Percentiles rank a stretch among this genome's conserved stretches.
These are phyloP conservation scores for Calidris pugnax DNA, from an alignment of 2,113 vertebrate genomes.

Conservation along the genomic window DNA sequence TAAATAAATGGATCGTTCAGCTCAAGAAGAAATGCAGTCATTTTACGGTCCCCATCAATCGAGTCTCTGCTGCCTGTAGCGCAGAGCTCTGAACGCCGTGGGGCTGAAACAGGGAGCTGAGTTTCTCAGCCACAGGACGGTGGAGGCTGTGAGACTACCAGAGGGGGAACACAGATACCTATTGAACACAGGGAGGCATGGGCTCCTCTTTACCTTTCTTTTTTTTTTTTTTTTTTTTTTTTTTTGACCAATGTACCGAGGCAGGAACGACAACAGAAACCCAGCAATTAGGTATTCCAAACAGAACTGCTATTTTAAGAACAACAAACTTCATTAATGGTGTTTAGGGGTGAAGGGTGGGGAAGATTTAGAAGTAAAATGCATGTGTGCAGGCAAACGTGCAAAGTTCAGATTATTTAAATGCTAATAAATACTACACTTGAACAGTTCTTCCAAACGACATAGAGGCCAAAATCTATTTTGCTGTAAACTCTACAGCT, in stretches of 20 bases:
- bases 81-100: not conserved
- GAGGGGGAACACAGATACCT: conserved; percentile 3
- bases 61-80: not conserved
- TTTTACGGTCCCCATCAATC: rapidly evolving
- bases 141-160: not conserved
- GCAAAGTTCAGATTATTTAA: not conserved
- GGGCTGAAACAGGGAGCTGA: not conserved
- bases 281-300: not conserved
- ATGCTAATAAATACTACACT: not conserved
- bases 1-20: not conserved
- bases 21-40: not conserved
- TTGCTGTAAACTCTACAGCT: not conserved
- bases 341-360: not conserved
- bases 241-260: not conserved
- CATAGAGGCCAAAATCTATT: not conserved
- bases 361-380: not conserved
- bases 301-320: conserved; percentile 38
- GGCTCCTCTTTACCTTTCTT: not conserved
- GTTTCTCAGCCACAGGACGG: not conserved
- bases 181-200: not conserved
- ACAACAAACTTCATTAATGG: not conserved
- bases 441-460: not conserved
- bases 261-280: not conserved
- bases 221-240: not conserved
- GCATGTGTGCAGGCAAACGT: not conserved